Conservation (phyloP, 2,113 vertebrate species). For the Callocephalon fimbriatum region DNA sequence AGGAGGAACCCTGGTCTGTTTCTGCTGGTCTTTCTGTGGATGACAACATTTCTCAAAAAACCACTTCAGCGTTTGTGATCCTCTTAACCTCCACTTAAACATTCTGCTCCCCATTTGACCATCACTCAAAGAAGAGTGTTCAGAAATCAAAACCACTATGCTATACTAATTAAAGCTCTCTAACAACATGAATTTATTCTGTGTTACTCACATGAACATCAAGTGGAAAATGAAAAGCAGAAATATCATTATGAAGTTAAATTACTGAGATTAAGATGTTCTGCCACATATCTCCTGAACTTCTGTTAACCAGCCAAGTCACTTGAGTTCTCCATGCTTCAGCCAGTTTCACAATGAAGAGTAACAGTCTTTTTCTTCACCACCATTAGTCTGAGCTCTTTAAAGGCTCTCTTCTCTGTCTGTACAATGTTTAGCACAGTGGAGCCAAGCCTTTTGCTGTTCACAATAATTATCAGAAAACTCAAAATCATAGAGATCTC, state of each 20-base stretch:
- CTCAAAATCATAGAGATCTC: rapidly evolving
- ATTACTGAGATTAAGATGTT: not conserved
- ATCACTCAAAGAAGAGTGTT: not conserved
- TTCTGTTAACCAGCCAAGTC: not conserved
- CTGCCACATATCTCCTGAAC: not conserved
- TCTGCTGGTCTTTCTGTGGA: not conserved
- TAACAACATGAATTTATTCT: not conserved
- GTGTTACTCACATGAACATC: not conserved
- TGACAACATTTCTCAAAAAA: not conserved
- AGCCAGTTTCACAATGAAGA: not conserved
- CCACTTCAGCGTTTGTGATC: not conserved
- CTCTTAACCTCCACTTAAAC: not conserved
- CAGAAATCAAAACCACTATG: not conserved
- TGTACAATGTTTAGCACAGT: not conserved
- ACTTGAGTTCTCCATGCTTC: not conserved
- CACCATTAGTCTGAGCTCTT: not conserved
- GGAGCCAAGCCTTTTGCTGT: not conserved
- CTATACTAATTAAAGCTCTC: not conserved
- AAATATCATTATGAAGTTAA: not conserved
- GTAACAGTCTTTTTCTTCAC: not conserved
- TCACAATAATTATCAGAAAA: not conserved
- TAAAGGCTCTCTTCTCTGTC: not conserved
- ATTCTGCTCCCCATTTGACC: not conserved
- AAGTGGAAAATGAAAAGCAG: not conserved
- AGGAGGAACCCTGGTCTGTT: not conserved